Evolutionary conservation across 2,113 vertebrate species (phyloP).

Genomic region (Pteropus alecto): DNA sequence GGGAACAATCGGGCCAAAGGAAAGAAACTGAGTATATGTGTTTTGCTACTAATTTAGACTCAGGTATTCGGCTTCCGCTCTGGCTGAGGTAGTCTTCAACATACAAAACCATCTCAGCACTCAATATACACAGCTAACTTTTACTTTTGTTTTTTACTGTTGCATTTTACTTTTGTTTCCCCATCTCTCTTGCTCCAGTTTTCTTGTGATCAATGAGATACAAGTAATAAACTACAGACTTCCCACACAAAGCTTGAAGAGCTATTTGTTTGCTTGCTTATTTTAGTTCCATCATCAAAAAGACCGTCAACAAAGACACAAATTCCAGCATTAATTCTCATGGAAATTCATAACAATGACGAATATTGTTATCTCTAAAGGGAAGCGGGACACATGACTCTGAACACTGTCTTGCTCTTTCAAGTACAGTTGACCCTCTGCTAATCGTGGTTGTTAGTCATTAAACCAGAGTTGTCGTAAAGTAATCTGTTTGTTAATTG

Average conservation of each 20-base stretch:
- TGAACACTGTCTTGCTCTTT: neutral
- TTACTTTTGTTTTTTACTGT: too few species aligned
- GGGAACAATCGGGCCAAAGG: neutral
- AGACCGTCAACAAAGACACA: slow-evolving; percentile 37
- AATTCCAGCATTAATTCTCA: slow-evolving; percentile 32
- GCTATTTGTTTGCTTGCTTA: slow-evolving; percentile 43
- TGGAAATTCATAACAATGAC: slow-evolving; percentile 43
- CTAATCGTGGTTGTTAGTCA: slow-evolving; percentile 34
- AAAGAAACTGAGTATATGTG: neutral
- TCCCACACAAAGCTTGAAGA: neutral
- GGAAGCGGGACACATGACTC: neutral
- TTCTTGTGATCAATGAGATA: neutral
- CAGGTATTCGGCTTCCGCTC: neutral
- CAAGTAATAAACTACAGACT: neutral
- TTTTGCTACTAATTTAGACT: neutral
- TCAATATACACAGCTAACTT: neutral
- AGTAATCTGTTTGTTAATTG: slow-evolving; percentile 33
- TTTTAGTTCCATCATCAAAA: slow-evolving; percentile 25
- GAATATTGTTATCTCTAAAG: neutral
- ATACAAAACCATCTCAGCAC: neutral
- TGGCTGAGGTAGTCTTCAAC: neutral
- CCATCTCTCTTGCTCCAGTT: neutral
- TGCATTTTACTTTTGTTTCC: neutral
- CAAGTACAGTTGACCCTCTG: neutral
- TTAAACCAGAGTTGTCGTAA: slow-evolving; percentile 16